These are phyloP conservation scores for Calcarius lapponicus DNA, from an alignment of 2,797 vertebrate species.

Conservation along the genomic window DNA sequence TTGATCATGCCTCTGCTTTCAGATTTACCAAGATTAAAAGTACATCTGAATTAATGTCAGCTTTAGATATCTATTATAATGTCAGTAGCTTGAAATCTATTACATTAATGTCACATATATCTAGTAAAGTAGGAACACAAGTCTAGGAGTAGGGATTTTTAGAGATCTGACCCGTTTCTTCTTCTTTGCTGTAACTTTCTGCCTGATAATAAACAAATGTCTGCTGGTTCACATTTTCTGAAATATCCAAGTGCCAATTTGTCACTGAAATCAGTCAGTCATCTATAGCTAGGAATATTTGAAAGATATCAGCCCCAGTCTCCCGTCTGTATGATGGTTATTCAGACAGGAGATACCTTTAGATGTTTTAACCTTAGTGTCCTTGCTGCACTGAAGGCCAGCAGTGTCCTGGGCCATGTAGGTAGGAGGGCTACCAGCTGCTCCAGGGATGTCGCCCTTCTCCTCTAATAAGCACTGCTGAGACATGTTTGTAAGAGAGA, in stretches of 20 bases:
- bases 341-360: background rate
- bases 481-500: background rate
- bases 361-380: background rate
- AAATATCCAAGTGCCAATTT: background rate
- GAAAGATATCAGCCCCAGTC: background rate
- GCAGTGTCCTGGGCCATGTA: background rate
- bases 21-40: constrained; percentile 27
- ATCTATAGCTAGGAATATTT: background rate
- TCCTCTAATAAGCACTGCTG: background rate
- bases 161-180: background rate
- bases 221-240: background rate
- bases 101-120: constrained; percentile 1
- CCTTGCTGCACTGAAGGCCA: background rate
- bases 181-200: background rate
- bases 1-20: constrained; percentile 10
- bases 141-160: background rate
- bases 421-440: background rate
- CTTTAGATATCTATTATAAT: constrained; percentile 1
- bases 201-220: background rate
- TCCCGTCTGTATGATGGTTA: background rate
- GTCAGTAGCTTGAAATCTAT: background rate
- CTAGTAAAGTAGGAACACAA: background rate
- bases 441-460: background rate
- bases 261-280: background rate
- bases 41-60: constrained; percentile 18